Evolutionary conservation across 2,113 vertebrate genomes (phyloP), one percentile per base, ranked within the genome.

Genomic region (Oceanodroma tethys): DNA sequence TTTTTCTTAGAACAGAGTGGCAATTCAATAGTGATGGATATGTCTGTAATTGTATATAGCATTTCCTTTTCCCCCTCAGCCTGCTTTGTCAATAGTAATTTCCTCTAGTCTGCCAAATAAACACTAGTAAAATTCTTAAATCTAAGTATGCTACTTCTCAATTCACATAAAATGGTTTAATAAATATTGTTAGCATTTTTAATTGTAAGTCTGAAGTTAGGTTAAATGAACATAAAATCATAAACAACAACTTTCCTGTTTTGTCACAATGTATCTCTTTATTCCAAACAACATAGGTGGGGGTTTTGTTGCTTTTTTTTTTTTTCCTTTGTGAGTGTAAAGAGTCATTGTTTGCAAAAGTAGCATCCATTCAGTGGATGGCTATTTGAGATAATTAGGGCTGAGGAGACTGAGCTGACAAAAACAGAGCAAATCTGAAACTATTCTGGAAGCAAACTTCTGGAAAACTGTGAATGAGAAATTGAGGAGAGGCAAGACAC

Each of bases 81-180:
- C 60, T 87, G 72, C 38, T 88, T 91, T 85, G 74, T 93, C 93
- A 88, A 86, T 94, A 94, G 27, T 76, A 58, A 91, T 93, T 90
- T 95, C 89, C 63, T 94, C 52, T 79, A 85, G 81, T 85, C 62
- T 85, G 27, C 52, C 73, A 79, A 87, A 93, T 59, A 94, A 93
- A 68, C 58, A 67, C 27, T 72, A 81, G 36, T 68, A 67, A 95
- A 94, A 76, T 89, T 82, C 78, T 89, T 65, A 88, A 79, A 52
- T 55, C n/a, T 80, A 75, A 63, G 30, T 27, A 68, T 65, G 9
- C 53, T 72, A 68, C 23, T 91, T 95, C n/a, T 38, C 36, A 85
- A 20, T 93, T 90, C 91, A 76, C 16, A 42, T 48, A 71, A 94
- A 86, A 81, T 56, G 30, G 47, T 79, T 92, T 91, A 72, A 86